These are phyloP conservation scores for Danio albolineatus DNA, from an alignment of 2,797 vertebrate genomes.

Conservation along the genomic window DNA sequence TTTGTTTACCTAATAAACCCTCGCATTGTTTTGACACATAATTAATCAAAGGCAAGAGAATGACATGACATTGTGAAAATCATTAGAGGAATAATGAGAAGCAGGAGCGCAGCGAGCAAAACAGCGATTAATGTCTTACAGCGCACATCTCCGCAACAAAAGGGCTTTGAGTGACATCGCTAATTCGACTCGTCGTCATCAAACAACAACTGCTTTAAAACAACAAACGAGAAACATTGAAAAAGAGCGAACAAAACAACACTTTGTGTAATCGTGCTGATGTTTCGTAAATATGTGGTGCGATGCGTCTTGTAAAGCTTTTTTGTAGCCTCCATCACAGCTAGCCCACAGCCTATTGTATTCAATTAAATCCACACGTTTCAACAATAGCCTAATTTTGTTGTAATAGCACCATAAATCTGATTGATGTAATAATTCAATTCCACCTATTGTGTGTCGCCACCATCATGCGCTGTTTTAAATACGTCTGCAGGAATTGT, in stretches of 20 bases:
- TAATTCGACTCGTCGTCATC: slow-evolving; percentile 37
- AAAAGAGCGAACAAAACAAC: slow-evolving; percentile 51
- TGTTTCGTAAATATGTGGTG: not conserved
- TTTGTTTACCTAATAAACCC: slow-evolving; percentile 78
- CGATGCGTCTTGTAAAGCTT: slow-evolving; percentile 10
- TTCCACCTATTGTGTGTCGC: not conserved
- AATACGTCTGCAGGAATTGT: slow-evolving; percentile 4
- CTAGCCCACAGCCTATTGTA: slow-evolving; percentile 9
- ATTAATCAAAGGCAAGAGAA: slow-evolving; percentile 79
- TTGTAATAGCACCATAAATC: slow-evolving; percentile 18
- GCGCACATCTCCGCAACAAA: slow-evolving; percentile 38
- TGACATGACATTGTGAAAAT: slow-evolving; percentile 73
- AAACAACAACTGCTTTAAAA: slow-evolving; percentile 33
- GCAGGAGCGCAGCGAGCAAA: slow-evolving; percentile 16
- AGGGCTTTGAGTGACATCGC: slow-evolving; percentile 17
- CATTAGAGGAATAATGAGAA: slow-evolving; percentile 63
- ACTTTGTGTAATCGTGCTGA: not conserved
- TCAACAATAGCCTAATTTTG: slow-evolving; percentile 28
- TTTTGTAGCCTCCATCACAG: slow-evolving; percentile 8
- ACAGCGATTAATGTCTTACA: slow-evolving; percentile 42
- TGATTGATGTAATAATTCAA: not conserved
- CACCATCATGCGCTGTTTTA: not conserved
- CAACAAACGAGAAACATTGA: slow-evolving; percentile 56
- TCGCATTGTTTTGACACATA: slow-evolving; percentile 78
- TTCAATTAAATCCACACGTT: slow-evolving; percentile 18